A percentile compares a stretch with the other conserved stretches of the same genome.
These are phyloP conservation scores for Silurus aristotelis DNA, from an alignment of 2,797 vertebrate species.

Conservation along the genomic window DNA sequence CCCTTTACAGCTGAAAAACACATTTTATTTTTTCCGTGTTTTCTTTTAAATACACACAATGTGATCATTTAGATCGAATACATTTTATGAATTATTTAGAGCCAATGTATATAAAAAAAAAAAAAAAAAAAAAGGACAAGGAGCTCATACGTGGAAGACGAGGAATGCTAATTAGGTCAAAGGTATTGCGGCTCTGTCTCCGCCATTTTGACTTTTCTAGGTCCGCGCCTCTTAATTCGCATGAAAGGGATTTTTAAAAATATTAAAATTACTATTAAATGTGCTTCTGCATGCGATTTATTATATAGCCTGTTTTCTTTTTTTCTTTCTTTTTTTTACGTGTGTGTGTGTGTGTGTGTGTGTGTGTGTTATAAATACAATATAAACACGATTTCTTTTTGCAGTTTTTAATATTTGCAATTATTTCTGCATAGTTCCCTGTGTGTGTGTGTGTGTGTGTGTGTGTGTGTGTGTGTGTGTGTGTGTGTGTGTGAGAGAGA, in stretches of 20 bases:
- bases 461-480: background rate
- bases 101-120: background rate
- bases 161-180: constrained; percentile 47
- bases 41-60: background rate
- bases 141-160: background rate
- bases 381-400: background rate
- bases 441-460: background rate
- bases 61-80: background rate
- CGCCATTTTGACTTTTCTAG: constrained; percentile 48
- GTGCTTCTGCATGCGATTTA: background rate
- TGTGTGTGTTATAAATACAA: background rate
- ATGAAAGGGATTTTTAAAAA: background rate
- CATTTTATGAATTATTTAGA: constrained; percentile 1
- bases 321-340: no score
- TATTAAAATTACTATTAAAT: background rate
- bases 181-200: constrained; percentile 14
- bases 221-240: background rate
- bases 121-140: background rate
- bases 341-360: no score
- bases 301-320: background rate
- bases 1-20: background rate
- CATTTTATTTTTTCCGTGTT: background rate
- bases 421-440: background rate
- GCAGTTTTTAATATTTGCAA: no score
- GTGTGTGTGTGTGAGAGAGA: background rate